phyloP scores from a whole-genome alignment of 2,888 invertebrate genomes.

The Amphipyra berbera region DNA sequence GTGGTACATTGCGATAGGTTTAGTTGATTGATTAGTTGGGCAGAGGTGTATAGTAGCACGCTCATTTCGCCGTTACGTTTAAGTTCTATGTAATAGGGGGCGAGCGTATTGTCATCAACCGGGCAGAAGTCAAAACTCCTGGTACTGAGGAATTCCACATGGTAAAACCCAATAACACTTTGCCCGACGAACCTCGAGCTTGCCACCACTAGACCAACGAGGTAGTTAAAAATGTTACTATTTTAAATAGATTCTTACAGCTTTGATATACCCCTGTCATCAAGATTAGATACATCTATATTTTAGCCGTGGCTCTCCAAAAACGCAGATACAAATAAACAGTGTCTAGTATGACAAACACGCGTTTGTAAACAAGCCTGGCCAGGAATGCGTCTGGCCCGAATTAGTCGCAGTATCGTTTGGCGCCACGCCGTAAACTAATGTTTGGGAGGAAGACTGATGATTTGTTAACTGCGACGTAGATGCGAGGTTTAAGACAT shows the following conservation, averaged over 20 bases:
- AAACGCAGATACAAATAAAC: constrained; percentile 45
- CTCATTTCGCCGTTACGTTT: too few relatives aligned
- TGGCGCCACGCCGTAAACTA: constrained; percentile 38
- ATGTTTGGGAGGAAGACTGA: constrained; percentile 2
- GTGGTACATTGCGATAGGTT: too few relatives aligned
- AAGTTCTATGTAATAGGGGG: too few relatives aligned
- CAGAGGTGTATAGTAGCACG: too few relatives aligned
- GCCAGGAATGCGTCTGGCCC: constrained; percentile 55
- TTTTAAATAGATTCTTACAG: constrained; percentile 1
- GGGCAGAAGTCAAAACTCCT: too few relatives aligned
- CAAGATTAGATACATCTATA: background rate
- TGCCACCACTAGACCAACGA: too few relatives aligned
- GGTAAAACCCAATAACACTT: too few relatives aligned
- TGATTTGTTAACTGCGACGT: constrained; percentile 24
- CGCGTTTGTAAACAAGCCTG: constrained; percentile 64
- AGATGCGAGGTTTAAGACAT: constrained; percentile 1
- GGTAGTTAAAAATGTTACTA: too few relatives aligned
- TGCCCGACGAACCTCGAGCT: too few relatives aligned
- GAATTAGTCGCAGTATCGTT: constrained; percentile 42
- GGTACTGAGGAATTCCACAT: too few relatives aligned
- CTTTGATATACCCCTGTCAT: background rate
- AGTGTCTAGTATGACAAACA: constrained; percentile 44
- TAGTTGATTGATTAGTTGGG: too few relatives aligned
- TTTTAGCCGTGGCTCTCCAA: constrained; percentile 16
- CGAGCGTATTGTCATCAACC: too few relatives aligned